Evolutionary conservation across 2,113 vertebrate genomes (phyloP), one percentile per base, ranked within the genome.

Genomic region (Dryoscopus gambensis): DNA sequence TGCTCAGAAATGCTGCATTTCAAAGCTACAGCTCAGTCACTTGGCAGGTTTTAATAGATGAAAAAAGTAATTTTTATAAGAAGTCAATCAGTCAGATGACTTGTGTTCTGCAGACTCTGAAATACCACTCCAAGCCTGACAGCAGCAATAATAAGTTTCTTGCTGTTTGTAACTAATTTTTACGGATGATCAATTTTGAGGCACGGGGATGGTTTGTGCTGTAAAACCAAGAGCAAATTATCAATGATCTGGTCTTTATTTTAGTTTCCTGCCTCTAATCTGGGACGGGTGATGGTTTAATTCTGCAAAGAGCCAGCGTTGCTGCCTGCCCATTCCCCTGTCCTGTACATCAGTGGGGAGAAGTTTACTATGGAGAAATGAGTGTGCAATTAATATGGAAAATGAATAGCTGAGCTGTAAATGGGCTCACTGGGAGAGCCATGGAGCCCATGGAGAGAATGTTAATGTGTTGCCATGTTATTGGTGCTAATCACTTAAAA

Each of bases 401-500:
- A 98, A 97, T 97, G 97, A 98, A 97, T 94, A 94, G 95, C 91
- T 74, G 82, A 40, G 73, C 93, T 93, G 75, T 52, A 95, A 96
- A 95, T 94, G 96, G 97, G 95, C 97, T 96, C 90, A 1, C 94
- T 46, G 95, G 97, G 97, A 97, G 97, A 96, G 93, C 78, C 64
- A 23, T 11, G 90, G 91, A 90, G 92, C 95, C 97, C 93, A 39
- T 2, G 57, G 97, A 95, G 97, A 96, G 93, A 69, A 90, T 94
- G 52, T 83, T 98, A 97, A 97, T 97, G 97, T 96, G 97, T 76
- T 93, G 97, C 96, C 81, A 63, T 86, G 70, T 97, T 96, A 96
- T 96, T 95, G 97, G 98, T 96, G 95, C 98, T 98, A 97, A 98
- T 98, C 97, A 97, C 97, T 97, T 97, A 94, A 97, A 97, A 97